Evolutionary conservation across 2,888 invertebrate species (phyloP), one percentile per base, ranked within the genome.

Genomic region (Xestobium rufovillosum): DNA sequence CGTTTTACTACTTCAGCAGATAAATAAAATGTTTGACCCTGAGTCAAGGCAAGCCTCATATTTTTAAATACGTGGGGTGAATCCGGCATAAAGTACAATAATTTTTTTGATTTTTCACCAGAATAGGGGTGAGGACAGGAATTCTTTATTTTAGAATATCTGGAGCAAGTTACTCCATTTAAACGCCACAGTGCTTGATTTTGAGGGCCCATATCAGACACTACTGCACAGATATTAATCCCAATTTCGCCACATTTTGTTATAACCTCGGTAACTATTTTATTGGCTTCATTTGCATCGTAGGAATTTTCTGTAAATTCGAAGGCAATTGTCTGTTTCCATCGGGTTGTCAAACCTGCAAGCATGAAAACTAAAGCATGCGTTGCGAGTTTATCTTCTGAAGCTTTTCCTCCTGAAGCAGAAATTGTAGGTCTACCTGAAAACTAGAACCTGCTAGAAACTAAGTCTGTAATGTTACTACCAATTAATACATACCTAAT

Each of bases 311-410:
- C 11, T 9, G 39, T 42, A 31, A 32, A 41, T 26, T 38, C 26
- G 8, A 38, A 41, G 8, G 31, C 35, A 3, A 41, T 27, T 6
- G 35, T 30, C 34, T 43, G 39, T 12, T 43, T 43, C 33, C 28
- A 42, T 6, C 36, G 15, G 17, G 15, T 9, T 14, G 31, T 19
- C 29, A 36, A 33, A 19, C 41, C 36, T 4, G 19, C 25, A 29
- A 43, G 16, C 26, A 42, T 32, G 38, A 39, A 38, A 12, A 43
- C 35, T 14, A 43, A 10, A 10, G 33, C 39, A 10, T 41, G 43
- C 6, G 35, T 31, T 6, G 36, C 43, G 25, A 14, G 10, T 17
- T 31, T 26, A 33, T 13, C 23, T n/a, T n/a, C n/a, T 8, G 6
- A 8, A n/a, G 6, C 23, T 19, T 19, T 19, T 19, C 23, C 23